Evolutionary conservation across 2,888 invertebrate species (phyloP).

Genomic region (Monoplex corrugatus): DNA sequence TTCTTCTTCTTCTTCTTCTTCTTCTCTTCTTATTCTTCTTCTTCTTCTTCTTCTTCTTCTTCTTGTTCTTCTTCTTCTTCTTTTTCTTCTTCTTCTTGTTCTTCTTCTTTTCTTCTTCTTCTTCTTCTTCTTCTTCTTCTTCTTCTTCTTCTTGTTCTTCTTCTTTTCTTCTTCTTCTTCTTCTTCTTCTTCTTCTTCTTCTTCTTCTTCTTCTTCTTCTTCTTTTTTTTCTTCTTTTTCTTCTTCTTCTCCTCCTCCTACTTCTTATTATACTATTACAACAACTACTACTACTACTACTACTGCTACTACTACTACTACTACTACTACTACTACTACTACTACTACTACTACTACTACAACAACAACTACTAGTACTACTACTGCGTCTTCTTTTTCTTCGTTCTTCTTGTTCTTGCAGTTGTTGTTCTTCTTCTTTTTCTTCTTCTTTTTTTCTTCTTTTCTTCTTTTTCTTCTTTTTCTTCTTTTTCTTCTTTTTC

Average conservation of each 20-base stretch:
- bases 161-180: too few relatives aligned
- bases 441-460: too few relatives aligned
- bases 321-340: too few relatives aligned
- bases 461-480: too few relatives aligned
- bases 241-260: background rate
- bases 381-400: too few relatives aligned
- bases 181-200: too few relatives aligned
- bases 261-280: background rate
- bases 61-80: background rate
- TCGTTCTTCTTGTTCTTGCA: too few relatives aligned
- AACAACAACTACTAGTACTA: too few relatives aligned
- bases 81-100: background rate
- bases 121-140: background rate
- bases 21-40: background rate
- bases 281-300: background rate
- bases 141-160: background rate
- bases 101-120: background rate
- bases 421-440: too few relatives aligned
- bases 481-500: too few relatives aligned
- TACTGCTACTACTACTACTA: background rate
- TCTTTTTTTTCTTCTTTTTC: background rate
- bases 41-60: background rate
- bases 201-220: background rate
- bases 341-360: too few relatives aligned
- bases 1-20: background rate